Percentiles rank a stretch among this genome's conserved stretches.
Evolutionary conservation across 1,140 invertebrate species (phyloP).

Genomic region (Meloidogyne chitwoodi): DNA sequence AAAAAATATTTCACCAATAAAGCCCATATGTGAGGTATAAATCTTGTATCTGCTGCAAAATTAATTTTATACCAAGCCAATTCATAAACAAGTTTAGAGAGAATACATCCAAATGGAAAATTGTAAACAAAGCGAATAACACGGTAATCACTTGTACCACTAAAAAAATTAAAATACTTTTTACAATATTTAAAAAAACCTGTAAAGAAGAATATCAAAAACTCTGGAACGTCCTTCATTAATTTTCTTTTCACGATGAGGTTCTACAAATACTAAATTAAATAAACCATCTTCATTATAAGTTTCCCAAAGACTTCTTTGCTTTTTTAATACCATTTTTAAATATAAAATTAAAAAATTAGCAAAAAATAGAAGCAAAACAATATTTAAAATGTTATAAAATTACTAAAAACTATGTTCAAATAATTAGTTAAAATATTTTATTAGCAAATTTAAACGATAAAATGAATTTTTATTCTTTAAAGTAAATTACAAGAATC

Average conservation of each 20-base stretch:
- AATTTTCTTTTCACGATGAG: not conserved
- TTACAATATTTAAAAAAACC: not conserved
- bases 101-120: constrained; percentile 29
- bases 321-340: not conserved
- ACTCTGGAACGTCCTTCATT: not conserved
- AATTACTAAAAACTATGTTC: no score
- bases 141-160: constrained; percentile 28
- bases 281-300: not conserved
- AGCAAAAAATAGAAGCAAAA: no score
- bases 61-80: constrained; percentile 37
- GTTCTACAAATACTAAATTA: not conserved
- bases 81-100: constrained; percentile 22
- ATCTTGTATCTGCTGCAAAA: constrained; percentile 30
- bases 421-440: not conserved
- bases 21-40: constrained; percentile 8
- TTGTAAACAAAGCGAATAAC: constrained; percentile 36
- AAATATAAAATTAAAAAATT: not conserved
- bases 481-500: not conserved
- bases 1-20: constrained; percentile 29
- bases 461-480: not conserved
- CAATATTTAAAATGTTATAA: no score
- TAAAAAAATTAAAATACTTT: constrained; percentile 8
- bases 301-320: not conserved
- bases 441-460: no score
- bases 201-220: not conserved